Evolutionary conservation across 35 echinoderm and acorn worm species (phyloP), one percentile per base, ranked within the genome.

Genomic region (Ptychodera flava): DNA sequence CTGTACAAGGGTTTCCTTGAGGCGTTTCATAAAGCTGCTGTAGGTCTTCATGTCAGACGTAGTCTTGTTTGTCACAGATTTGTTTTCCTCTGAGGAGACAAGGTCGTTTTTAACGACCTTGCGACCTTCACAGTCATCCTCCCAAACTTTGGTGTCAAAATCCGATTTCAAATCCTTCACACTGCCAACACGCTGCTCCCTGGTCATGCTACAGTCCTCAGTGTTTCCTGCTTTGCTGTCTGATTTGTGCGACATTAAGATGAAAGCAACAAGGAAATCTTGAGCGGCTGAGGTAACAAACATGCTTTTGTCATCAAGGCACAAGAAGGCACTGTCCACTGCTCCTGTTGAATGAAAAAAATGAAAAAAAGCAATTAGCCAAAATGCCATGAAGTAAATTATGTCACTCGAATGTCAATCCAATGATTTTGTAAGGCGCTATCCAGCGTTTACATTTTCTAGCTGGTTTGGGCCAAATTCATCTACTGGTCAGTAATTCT

Each of bases 281-380:
- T 82, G 30, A 1, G 80, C 32, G 80, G 80, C 80, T 2, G 80
- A 30, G 31, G 31, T 31, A 0, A 82, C 80, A 82, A 82, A 82
- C 80, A 82, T 82, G 22, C 30, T 33, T 33, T 31, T 33, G 34
- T 82, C 80, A 30, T 30, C 34, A 0, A 82, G 80, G 27, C 80
- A 82, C 0, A 22, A 2, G 16, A 14, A 32, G 31, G 80, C 80
- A 33, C 22, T 1, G 6, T 82, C 32, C 31, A 32, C 31, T 2
- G 32, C 32, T 33, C 32, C 80, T 82, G 31, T 33, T 32, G 15
- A 82, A 82, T 30, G 30, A 30, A n/a, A 77, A 77, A 15, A 77
- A 77, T n/a, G n/a, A n/a, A n/a, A n/a, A n/a, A n/a, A n/a, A n/a
- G n/a, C n/a, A n/a, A n/a, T n/a, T n/a, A n/a, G n/a, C n/a, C n/a